These are phyloP conservation scores for Camelus bactrianus DNA, from an alignment of 2,113 vertebrate species.

Conservation along the genomic window DNA sequence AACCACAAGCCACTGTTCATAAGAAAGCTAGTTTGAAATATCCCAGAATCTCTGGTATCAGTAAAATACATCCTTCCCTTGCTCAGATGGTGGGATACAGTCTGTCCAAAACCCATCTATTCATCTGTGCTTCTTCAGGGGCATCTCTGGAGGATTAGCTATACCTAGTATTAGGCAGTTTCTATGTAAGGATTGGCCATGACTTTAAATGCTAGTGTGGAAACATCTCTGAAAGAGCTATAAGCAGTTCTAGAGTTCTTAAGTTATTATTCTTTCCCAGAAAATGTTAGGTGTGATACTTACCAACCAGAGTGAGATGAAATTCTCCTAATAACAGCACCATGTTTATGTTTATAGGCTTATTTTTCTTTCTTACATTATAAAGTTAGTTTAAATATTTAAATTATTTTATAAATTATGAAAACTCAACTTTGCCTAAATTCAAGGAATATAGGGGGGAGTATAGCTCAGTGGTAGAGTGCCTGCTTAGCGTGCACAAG, in stretches of 20 bases:
- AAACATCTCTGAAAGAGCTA: not conserved
- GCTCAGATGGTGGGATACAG: not conserved
- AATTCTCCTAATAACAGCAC: not conserved
- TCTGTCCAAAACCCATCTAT: not conserved
- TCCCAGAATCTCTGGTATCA: not conserved
- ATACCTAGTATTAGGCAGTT: not conserved
- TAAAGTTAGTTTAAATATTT: not conserved
- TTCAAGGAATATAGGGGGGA: not conserved
- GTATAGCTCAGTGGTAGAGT: too few relatives aligned
- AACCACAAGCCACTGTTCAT: not conserved
- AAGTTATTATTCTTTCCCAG: not conserved
- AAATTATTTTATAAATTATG: not conserved
- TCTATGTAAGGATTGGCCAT: not conserved
- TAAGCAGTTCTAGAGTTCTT: not conserved
- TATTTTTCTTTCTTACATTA: slow-evolving; percentile 23
- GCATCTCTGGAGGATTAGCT: not conserved
- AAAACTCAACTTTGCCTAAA: not conserved
- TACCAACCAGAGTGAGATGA: not conserved
- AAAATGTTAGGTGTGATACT: not conserved
- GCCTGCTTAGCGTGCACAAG: too few relatives aligned
- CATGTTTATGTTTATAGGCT: not conserved
- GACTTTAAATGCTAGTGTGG: not conserved
- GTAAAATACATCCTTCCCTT: not conserved
- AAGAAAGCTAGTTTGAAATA: slow-evolving; percentile 1
- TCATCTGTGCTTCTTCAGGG: not conserved